A percentile compares a stretch with the other conserved stretches of the same genome.
These are phyloP conservation scores for Cecidostiba fungosa DNA, from an alignment of 2,888 invertebrate species.

Conservation along the genomic window DNA sequence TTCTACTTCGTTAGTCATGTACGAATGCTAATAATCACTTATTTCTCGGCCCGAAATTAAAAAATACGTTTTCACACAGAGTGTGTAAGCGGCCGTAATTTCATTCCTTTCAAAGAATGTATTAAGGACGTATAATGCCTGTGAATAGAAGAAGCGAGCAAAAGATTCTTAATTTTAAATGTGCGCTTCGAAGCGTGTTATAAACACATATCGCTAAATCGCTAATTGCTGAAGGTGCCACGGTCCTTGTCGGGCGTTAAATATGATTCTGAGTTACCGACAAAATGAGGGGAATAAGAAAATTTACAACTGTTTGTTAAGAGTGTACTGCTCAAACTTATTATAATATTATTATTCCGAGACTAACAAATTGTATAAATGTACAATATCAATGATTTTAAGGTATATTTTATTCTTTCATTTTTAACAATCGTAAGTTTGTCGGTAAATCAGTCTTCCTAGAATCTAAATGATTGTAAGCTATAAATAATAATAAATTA, in stretches of 20 bases:
- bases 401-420: slow-evolving; percentile 28
- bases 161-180: slow-evolving; percentile 49
- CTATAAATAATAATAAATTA: slow-evolving; percentile 58
- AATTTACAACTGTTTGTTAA: slow-evolving; percentile 28
- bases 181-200: slow-evolving; percentile 56
- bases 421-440: slow-evolving; percentile 53
- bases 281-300: slow-evolving; percentile 53
- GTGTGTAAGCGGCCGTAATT: slow-evolving; percentile 19
- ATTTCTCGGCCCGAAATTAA: slow-evolving; percentile 32
- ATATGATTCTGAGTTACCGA: slow-evolving; percentile 64
- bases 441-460: slow-evolving; percentile 65
- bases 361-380: slow-evolving; percentile 62
- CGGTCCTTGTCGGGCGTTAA: slow-evolving; percentile 58
- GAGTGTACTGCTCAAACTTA: slow-evolving; percentile 30
- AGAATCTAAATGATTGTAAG: slow-evolving; percentile 60
- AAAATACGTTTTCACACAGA: not conserved
- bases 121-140: slow-evolving; percentile 30
- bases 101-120: slow-evolving; percentile 17
- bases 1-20: slow-evolving; percentile 53
- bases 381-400: slow-evolving; percentile 57
- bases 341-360: slow-evolving; percentile 48
- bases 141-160: slow-evolving; percentile 23
- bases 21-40: slow-evolving; percentile 46
- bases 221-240: slow-evolving; percentile 63
- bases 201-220: slow-evolving; percentile 63